Evolutionary conservation across 2,888 invertebrate genomes (phyloP).

Genomic region (Pyrochroa serraticornis): DNA sequence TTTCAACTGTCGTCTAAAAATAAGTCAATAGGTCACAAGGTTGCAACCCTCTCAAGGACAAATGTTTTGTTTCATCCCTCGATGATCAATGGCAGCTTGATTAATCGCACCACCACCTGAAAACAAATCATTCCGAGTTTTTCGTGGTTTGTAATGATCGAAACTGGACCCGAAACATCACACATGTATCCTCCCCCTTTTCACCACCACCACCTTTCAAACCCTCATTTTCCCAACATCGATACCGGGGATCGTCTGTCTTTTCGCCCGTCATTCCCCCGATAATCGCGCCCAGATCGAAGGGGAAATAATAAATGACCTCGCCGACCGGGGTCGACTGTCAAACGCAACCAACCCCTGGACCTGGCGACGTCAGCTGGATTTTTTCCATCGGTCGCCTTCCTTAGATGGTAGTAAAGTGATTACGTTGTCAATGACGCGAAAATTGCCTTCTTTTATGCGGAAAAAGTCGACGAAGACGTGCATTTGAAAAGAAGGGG

Average conservation of each 20-base stretch:
- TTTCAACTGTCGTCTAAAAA: too few relatives aligned
- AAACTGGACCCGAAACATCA: neutral
- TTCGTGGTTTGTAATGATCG: neutral
- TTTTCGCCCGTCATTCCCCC: neutral
- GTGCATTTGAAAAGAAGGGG: too few relatives aligned
- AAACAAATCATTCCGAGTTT: too few relatives aligned
- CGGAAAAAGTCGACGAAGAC: conserved; percentile 6
- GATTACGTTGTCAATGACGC: conserved; percentile 33
- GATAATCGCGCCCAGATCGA: neutral
- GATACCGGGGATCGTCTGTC: conserved; percentile 4
- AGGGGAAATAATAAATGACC: conserved; percentile 13
- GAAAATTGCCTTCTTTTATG: conserved; percentile 29
- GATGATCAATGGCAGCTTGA: too few relatives aligned
- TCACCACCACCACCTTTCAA: too few relatives aligned
- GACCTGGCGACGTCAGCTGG: conserved; percentile 33
- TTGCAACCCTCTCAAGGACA: too few relatives aligned
- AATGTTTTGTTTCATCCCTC: too few relatives aligned
- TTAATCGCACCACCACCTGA: too few relatives aligned
- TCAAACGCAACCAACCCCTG: conserved; percentile 18
- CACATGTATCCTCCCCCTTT: too few relatives aligned
- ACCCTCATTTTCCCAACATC: too few relatives aligned
- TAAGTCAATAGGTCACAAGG: too few relatives aligned
- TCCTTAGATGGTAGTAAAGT: conserved; percentile 18
- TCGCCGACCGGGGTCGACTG: conserved; percentile 8
- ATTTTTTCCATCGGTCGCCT: conserved; percentile 10